Conservation (phyloP, 2,113 vertebrate genomes). For the Aegotheles bennettii region DNA sequence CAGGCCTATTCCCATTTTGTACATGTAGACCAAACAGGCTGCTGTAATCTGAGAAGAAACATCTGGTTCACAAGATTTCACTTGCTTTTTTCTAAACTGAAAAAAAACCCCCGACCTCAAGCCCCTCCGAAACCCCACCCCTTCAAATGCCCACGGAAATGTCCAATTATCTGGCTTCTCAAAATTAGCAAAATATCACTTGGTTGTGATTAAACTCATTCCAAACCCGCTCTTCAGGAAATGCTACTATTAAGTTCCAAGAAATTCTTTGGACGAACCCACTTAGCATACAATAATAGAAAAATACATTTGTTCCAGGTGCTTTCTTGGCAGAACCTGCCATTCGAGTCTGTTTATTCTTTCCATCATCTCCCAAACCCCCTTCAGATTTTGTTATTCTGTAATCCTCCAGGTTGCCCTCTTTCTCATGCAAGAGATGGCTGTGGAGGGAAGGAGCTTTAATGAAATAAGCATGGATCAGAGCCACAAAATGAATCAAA, state of each 20-base stretch:
- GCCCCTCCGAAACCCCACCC: neutral
- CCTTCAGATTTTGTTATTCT: neutral
- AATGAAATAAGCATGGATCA: neutral
- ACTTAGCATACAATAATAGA: neutral
- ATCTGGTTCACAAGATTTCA: neutral
- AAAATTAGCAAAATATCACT: neutral
- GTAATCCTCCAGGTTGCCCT: neutral
- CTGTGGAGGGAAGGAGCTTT: neutral
- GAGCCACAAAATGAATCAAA: neutral
- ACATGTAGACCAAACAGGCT: neutral
- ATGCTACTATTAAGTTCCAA: neutral
- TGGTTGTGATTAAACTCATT: neutral
- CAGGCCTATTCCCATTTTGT: neutral
- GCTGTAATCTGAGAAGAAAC: conserved; percentile 27
- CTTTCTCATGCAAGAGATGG: neutral
- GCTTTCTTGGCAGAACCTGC: neutral
- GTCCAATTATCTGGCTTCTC: neutral
- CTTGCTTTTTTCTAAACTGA: neutral
- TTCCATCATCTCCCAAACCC: neutral
- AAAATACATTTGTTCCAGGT: conserved; percentile 32
- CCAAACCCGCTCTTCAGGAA: conserved; percentile 52
- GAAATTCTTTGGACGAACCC: neutral
- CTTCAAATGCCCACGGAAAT: neutral
- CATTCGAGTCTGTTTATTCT: neutral
- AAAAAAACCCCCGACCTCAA: neutral